These are phyloP conservation scores for Rafetus swinhoei DNA, from an alignment of 2,113 vertebrate genomes.

Conservation along the genomic window DNA sequence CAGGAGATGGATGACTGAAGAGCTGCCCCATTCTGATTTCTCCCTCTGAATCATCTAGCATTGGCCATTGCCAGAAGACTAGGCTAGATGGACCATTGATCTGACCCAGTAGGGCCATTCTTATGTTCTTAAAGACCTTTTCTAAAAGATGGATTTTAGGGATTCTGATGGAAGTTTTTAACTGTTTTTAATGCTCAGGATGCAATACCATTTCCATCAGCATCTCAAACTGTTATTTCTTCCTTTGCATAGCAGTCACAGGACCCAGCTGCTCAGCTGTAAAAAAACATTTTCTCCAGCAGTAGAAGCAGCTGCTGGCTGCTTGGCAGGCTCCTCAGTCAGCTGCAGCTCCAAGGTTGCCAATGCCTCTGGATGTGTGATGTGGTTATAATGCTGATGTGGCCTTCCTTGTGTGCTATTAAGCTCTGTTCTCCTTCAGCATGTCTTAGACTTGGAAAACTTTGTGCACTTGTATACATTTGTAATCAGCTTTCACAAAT, in stretches of 20 bases:
- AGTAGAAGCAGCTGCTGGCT: conserved; percentile 15
- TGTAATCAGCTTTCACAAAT: not conserved
- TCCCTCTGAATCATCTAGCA: not conserved
- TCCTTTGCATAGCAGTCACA: not conserved
- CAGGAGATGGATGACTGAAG: not conserved
- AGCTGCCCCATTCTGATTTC: not conserved
- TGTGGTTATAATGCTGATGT: not conserved
- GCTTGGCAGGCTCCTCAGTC: not conserved
- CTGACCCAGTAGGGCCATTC: not conserved
- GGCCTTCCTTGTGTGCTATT: accelerated
- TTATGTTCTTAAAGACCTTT: conserved; percentile 6
- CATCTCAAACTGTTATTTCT: not conserved
- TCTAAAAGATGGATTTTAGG: not conserved
- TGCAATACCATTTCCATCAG: not conserved
- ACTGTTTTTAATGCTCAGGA: not conserved
- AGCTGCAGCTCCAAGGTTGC: not conserved
- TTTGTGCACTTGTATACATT: accelerated
- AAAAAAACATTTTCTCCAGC: conserved; percentile 23
- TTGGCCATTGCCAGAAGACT: not conserved
- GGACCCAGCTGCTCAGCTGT: conserved; percentile 45
- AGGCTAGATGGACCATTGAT: not conserved
- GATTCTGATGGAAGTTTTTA: not conserved
- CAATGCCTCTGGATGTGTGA: not conserved
- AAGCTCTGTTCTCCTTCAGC: accelerated
- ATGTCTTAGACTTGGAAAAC: not conserved